A percentile compares a stretch with the other conserved stretches of the same genome.
These are phyloP conservation scores for Scortum barcoo DNA, from an alignment of 2,113 vertebrate genomes.

Conservation along the genomic window DNA sequence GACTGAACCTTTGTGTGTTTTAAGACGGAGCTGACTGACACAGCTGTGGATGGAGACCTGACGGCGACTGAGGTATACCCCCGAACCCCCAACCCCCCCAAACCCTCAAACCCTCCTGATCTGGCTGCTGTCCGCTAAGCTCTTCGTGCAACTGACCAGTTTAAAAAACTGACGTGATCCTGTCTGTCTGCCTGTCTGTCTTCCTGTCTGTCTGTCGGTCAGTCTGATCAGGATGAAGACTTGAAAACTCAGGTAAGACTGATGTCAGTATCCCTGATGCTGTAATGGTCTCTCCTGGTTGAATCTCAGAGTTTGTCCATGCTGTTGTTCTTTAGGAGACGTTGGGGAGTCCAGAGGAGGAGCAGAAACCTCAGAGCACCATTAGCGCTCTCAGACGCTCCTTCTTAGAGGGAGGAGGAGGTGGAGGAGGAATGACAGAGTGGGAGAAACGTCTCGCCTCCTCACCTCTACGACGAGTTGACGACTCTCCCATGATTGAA, in stretches of 20 bases:
- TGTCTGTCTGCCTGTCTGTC: background rate
- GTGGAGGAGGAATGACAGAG: slow-evolving; percentile 85
- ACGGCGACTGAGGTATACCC: slow-evolving; percentile 96
- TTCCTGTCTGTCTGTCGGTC: background rate
- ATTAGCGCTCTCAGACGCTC: slow-evolving; percentile 95
- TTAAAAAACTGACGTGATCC: background rate
- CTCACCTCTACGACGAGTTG: slow-evolving; percentile 91
- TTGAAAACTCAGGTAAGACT: slow-evolving; percentile 70
- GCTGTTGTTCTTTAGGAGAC: slow-evolving; percentile 66
- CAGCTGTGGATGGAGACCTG: slow-evolving; percentile 87
- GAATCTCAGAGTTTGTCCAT: background rate
- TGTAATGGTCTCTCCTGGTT: background rate
- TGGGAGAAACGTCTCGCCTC: slow-evolving; percentile 97
- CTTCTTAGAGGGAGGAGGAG: slow-evolving; percentile 92
- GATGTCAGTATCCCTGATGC: background rate
- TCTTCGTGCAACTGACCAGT: too few relatives aligned
- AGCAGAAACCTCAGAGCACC: slow-evolving; percentile 90
- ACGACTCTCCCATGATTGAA: slow-evolving; percentile 97
- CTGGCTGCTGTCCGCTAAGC: too few relatives aligned
- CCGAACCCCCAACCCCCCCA: too few relatives aligned
- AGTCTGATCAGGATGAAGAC: slow-evolving; percentile 93
- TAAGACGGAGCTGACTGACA: slow-evolving; percentile 95
- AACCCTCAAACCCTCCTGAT: too few relatives aligned
- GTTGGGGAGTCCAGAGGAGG: slow-evolving; percentile 89
- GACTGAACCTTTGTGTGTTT: slow-evolving; percentile 48